Evolutionary conservation across 35 echinoderm and acorn worm species (phyloP), one percentile per base, ranked within the genome.

Genomic region (Hemicentrotus pulcherrimus): DNA sequence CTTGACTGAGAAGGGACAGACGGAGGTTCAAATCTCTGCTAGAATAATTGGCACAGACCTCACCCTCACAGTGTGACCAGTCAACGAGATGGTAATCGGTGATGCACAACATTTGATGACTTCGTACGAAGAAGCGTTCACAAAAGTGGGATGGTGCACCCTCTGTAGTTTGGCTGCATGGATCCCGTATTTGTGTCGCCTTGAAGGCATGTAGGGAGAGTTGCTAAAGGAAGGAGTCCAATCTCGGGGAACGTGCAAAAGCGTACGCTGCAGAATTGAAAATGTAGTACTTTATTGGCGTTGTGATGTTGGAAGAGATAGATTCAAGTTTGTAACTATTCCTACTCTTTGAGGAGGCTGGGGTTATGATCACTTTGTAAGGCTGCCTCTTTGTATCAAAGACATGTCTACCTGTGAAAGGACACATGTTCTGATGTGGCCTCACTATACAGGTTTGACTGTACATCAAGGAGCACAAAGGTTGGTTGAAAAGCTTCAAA

Each of bases 11-110:
- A n/a, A 4, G 65, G 28, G 65, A n/a, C 65, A 78, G 65, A n/a
- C 65, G 65, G 65, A 78, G 65, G 65, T 78, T 78, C 65, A 78
- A 78, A 78, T 78, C 65, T 78, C 65, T 78, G 4, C 65, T 78
- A 8, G 65, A 78, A 30, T 78, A 28, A 8, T 28, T 19, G 16
- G 16, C 61, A 71, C 16, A 71, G 24, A 78, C 65, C 65, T 5
- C 65, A 8, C 65, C 65, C 22, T 78, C 28, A n/a, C 65, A 6
- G 22, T 78, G 19, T 18, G 65, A 78, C 65, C 19, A 7, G 18
- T 78, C 65, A 78, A 78, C 18, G 4, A 78, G 24, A 28, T 0
- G 65, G 28, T 78, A n/a, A 78, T 28, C 1, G 65, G 18, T 78
- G 22, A 78, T 8, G 65, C 65, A 24, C 65, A 5, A n/a, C 65